These are phyloP conservation scores for Alligator mississippiensis DNA, from an alignment of 2,113 vertebrate species.

Conservation along the genomic window DNA sequence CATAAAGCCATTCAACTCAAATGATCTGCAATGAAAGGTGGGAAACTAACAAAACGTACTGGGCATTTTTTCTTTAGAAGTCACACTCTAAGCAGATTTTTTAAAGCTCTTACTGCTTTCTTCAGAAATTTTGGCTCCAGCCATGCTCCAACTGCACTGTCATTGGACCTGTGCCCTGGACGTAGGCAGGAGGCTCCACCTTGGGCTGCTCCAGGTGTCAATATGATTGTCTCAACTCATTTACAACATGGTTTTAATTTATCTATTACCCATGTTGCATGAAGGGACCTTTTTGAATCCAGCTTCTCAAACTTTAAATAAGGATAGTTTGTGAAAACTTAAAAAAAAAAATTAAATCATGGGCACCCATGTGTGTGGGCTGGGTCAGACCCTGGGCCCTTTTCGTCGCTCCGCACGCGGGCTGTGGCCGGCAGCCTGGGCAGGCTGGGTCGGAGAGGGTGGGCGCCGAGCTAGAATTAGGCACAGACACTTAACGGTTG, in stretches of 20 bases:
- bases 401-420: too few relatives aligned
- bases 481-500: too few relatives aligned
- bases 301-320: conserved; percentile 21
- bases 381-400: too few relatives aligned
- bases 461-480: too few relatives aligned
- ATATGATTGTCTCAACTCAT: neutral
- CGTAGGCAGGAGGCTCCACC: too few relatives aligned
- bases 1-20: neutral
- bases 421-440: too few relatives aligned
- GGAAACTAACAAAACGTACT: neutral
- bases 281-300: neutral
- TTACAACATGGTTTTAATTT: conserved; percentile 17
- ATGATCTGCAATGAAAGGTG: neutral
- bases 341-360: neutral
- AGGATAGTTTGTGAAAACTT: conserved; percentile 9
- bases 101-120: neutral
- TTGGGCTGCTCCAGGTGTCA: neutral
- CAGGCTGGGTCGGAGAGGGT: too few relatives aligned
- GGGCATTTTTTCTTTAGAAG: conserved; percentile 27
- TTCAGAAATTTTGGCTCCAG: neutral
- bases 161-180: neutral
- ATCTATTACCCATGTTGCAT: neutral
- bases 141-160: neutral
- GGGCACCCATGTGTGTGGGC: too few relatives aligned
- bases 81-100: neutral